phyloP scores from a whole-genome alignment of 2,888 invertebrate species.

The Caenorhabditis doughertyi region DNA sequence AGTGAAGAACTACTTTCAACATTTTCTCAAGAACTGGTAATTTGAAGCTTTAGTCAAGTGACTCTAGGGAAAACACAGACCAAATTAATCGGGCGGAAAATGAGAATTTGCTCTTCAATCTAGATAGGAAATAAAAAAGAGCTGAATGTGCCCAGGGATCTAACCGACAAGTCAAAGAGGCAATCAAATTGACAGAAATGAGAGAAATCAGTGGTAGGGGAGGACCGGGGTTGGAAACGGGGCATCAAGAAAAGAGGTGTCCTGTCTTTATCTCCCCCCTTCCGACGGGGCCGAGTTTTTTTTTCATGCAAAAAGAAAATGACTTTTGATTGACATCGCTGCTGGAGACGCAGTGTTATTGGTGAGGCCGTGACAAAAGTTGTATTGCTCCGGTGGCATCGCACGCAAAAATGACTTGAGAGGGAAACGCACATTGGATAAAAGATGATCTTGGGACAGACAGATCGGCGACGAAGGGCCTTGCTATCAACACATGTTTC shows the following conservation, averaged over 20 bases:
- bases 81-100: slow-evolving; percentile 5
- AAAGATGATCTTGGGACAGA: slow-evolving; percentile 53
- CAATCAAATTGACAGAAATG: slow-evolving; percentile 55
- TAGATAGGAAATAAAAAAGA: background rate
- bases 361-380: slow-evolving; percentile 20
- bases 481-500: slow-evolving; percentile 62
- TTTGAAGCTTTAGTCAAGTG: slow-evolving; percentile 30
- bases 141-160: background rate
- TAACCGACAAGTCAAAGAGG: slow-evolving; percentile 45
- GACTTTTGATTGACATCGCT: slow-evolving; percentile 61
- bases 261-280: slow-evolving; percentile 29
- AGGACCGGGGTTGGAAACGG: slow-evolving; percentile 31
- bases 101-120: background rate
- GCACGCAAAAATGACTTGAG: slow-evolving; percentile 49
- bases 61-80: slow-evolving; percentile 14
- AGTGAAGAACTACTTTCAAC: background rate
- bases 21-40: slow-evolving; percentile 15
- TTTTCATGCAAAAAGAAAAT: slow-evolving; percentile 60
- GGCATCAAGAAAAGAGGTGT: slow-evolving; percentile 41
- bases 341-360: slow-evolving; percentile 61
- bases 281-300: slow-evolving; percentile 25
- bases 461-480: slow-evolving; percentile 35
- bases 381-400: slow-evolving; percentile 46
- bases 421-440: slow-evolving; percentile 42
- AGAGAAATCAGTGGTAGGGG: slow-evolving; percentile 13